Evolutionary conservation across 2,113 vertebrate genomes (phyloP), one percentile per base, ranked within the genome.

Genomic region (Sylvietta virens): DNA sequence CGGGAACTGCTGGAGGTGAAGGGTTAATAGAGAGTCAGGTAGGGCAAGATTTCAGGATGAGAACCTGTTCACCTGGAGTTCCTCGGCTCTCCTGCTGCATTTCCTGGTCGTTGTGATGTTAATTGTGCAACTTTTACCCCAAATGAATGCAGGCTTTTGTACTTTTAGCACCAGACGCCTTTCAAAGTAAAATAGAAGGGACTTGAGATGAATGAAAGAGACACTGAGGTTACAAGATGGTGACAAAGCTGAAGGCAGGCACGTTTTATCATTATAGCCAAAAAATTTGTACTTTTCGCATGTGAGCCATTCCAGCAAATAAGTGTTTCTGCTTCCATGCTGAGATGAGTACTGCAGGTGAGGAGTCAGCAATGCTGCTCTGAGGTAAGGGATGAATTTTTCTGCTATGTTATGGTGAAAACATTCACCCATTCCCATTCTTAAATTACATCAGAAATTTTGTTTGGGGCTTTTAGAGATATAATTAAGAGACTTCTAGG

Each of bases 61-160:
- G 14, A 72, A 42, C 42, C 5, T 1, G 7, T 39, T 56, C 37
- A 51, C 74, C 57, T 30, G 50, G 28, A 44, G 45, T 42, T 48
- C 20, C 58, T 53, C 3, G 7, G 23, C 50, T 56, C 30, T 60
- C 26, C 23, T 4, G 45, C 58, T 86, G 54, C 79, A 65, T 93
- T 92, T 95, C 92, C 88, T 86, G 88, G 11, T 47, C 26, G 47
- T 92, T 95, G 90, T 94, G 82, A 86, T 96, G 72, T 58, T 92
- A 92, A 95, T 70, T 27, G 42, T 19, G 33, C 35, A 48, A 8
- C 64, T 77, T 57, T 44, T 54, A 62, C 39, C 42, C 39, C 58
- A 45, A 50, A 74, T 9, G 33, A 81, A 81, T 40, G 83, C 76
- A 44, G 11, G 45, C 47, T 76, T 79, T 88, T 72, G 85, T 61